Base-by-base conservation (phyloP, 2,113 vertebrate genomes). In the Oenanthe oenanthe region DNA sequence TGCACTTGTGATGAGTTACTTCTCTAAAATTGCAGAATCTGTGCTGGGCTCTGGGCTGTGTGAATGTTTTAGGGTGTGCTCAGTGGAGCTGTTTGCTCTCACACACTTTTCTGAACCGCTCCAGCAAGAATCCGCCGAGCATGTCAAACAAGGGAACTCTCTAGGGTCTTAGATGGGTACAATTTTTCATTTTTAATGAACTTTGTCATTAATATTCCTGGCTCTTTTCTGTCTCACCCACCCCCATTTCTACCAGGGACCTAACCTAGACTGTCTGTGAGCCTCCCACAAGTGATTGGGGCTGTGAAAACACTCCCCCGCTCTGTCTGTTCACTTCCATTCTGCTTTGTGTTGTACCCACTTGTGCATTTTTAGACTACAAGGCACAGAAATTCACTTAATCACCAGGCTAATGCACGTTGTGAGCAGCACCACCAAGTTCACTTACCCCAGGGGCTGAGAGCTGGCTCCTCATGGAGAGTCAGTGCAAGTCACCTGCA, bases 191-290 rank as follows among this genome's bases (percentile, higher is more conserved):
- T 89, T 96, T 87, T 95, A 95, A 95, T 96, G 82, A 94, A 93
- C 76, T 92, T 88, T 86, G 32, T 85, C 63, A 57, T 96, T 96
- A 97, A 96, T 95, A 97, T 96, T 94, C 85, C 85, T 95, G 93
- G 82, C 93, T 96, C 82, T 80, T 86, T 71, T 19, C 85, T 96
- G 85, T 88, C 92, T 97, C 92, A 75, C 61, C 88, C 96, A 95
- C 92, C 68, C 94, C 85, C 95, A 93, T 36, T 94, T 90, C 85
- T 96, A 77, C 90, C 96, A 95, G 95, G 88, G 94, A 96, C 96
- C 85, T 96, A 96, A 96, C 95, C 96, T 96, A 97, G 93, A 95
- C 96, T 97, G 96, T 97, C 95, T 97, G 95, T 96, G 96, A 97
- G 71, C 96, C 96, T 95, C 95, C 95, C 93, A 96, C 95, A 3